phyloP scores from a whole-genome alignment of 2,888 invertebrate genomes.

The Nomada lathburiana region DNA sequence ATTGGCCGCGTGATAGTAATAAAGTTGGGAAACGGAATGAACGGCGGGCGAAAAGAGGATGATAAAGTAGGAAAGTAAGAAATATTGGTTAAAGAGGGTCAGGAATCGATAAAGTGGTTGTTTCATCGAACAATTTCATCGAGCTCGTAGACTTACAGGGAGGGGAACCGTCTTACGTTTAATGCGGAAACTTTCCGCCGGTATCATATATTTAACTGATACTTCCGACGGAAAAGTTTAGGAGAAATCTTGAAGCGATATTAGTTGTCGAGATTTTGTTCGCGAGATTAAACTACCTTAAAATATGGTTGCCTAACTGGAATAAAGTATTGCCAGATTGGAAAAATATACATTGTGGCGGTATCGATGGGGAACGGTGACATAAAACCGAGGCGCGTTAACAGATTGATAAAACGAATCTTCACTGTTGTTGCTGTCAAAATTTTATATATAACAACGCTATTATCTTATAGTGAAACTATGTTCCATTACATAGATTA shows the following conservation, averaged over 20 bases:
- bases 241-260: not conserved
- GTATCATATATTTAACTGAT: not conserved
- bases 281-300: not conserved
- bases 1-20: not conserved
- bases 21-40: not conserved
- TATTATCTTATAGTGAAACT: too few species aligned
- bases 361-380: not conserved
- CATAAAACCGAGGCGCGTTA: too few species aligned
- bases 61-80: not conserved
- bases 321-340: not conserved
- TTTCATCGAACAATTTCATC: not conserved
- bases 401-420: too few species aligned
- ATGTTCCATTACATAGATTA: too few species aligned
- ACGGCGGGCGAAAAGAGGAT: not conserved
- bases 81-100: conserved; percentile 7
- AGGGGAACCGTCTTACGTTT: not conserved
- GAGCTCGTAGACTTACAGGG: not conserved
- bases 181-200: not conserved
- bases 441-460: too few species aligned
- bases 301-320: not conserved
- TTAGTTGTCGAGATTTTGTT: not conserved
- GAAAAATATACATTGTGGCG: not conserved
- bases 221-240: not conserved
- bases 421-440: too few species aligned
- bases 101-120: not conserved